phyloP scores from a whole-genome alignment of 2,888 invertebrate species.

The Atrina japonica region DNA sequence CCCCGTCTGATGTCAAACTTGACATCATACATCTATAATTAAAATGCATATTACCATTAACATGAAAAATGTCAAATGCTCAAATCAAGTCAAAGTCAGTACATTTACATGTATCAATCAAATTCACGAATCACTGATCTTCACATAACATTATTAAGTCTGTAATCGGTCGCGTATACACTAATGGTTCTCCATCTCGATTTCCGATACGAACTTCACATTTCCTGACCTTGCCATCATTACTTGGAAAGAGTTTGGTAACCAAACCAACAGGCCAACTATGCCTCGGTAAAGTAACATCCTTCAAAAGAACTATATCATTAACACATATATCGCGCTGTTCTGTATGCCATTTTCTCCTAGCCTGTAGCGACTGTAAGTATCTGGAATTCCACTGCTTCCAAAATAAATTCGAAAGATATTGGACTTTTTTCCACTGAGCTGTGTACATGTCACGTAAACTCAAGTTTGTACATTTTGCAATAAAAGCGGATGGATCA shows the following conservation, averaged over 20 bases:
- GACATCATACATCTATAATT: too few relatives aligned
- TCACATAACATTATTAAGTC: too few relatives aligned
- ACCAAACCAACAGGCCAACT: conserved; percentile 33
- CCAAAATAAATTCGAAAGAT: conserved; percentile 39
- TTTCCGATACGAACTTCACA: conserved; percentile 28
- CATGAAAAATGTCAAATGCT: too few relatives aligned
- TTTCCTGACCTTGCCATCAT: conserved; percentile 31
- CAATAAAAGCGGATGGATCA: too few relatives aligned
- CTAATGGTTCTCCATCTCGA: conserved; percentile 11
- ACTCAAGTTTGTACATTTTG: too few relatives aligned
- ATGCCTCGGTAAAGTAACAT: conserved; percentile 16
- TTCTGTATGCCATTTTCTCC: conserved; percentile 28
- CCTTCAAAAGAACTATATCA: conserved; percentile 38
- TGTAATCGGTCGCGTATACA: conserved; percentile 24
- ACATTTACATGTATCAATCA: too few relatives aligned
- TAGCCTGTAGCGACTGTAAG: conserved; percentile 33
- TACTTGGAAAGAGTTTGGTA: conserved; percentile 26
- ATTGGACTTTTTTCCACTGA: conserved; percentile 35
- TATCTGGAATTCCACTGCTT: conserved; percentile 33
- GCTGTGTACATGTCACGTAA: conserved; percentile 26
- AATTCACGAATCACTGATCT: too few relatives aligned
- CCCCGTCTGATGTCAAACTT: too few relatives aligned
- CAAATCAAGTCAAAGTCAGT: too few relatives aligned
- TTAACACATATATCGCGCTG: conserved; percentile 18
- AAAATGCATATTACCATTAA: too few relatives aligned